Base-by-base conservation (phyloP, 2,888 invertebrate species). In the Agrotis exclamationis region DNA sequence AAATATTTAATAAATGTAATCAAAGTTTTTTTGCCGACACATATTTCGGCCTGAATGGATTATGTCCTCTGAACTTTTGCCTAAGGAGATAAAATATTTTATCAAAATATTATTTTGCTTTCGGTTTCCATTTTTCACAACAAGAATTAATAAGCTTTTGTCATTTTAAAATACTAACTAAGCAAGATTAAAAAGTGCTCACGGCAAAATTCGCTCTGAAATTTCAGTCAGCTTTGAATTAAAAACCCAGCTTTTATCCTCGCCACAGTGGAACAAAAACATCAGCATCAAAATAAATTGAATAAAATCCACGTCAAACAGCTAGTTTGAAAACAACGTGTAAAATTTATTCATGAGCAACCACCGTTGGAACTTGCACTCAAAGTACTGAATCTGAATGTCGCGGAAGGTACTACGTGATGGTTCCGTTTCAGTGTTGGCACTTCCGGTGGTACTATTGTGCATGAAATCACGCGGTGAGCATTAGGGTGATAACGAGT, bases 341-440 rank as follows among this genome's bases (percentile, higher is more conserved):
- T 77, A 85, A 75, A 88, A 86, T 89, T 85, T 89, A 90, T 91
- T 90, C 89, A 88, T 86, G 87, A 88, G 82, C 81, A 85, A 79
- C 83, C 85, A 78, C 72, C 74, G 79, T 84, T 76, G 85, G 75
- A 85, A 85, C 82, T 87, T 86, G 84, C 79, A 81, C 72, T 76
- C 80, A 86, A 88, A 87, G 87, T 84, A 83, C 87, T 87, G 88
- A 89, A 88, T 91, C 86, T 86, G 89, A 89, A 88, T 87, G 86
- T 88, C 85, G 86, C 78, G 85, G 84, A 81, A 84, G 79, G 82
- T 80, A 77, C 83, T 84, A 87, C 88, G 89, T 89, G 89, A 87
- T 84, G 84, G 63, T 89, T 87, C 87, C 86, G 86, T 78, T 86
- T 76, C 79, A 65, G 60, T 73, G 85, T 85, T 78, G 73, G 74